Percentiles rank a stretch among this genome's conserved stretches.
Evolutionary conservation across 2,888 invertebrate genomes (phyloP).

Genomic region (Brenthis ino): DNA sequence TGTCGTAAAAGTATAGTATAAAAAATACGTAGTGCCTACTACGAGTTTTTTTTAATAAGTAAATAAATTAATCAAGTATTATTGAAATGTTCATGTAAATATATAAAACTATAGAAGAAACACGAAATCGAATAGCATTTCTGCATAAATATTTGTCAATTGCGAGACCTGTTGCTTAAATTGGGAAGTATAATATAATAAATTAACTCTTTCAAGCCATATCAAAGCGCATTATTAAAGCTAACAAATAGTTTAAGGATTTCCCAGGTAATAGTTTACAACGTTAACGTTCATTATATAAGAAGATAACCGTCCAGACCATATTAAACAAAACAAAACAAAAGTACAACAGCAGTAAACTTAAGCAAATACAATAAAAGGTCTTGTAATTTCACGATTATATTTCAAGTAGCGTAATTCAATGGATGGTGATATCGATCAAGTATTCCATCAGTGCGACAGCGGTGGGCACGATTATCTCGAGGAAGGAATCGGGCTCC

Average conservation of each 20-base stretch:
- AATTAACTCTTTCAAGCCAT: too few species aligned
- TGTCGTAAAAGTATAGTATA: not conserved
- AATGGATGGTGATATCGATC: constrained; percentile 74
- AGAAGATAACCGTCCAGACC: constrained; percentile 4
- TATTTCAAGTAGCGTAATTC: constrained; percentile 64
- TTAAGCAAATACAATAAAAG: constrained; percentile 34
- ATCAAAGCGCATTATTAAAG: not conserved
- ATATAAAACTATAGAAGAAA: too few species aligned
- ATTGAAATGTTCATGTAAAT: too few species aligned
- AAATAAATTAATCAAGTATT: not conserved
- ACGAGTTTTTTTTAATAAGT: not conserved
- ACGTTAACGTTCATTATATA: not conserved
- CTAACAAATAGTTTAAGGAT: not conserved
- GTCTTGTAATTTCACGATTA: constrained; percentile 39
- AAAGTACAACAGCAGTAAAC: constrained; percentile 30
- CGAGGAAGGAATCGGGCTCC: constrained; percentile 71
- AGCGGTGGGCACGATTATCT: constrained; percentile 64
- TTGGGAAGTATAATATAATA: too few species aligned
- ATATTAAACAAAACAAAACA: constrained; percentile 23
- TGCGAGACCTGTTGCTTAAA: too few species aligned
- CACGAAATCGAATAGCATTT: too few species aligned
- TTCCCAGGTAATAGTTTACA: not conserved
- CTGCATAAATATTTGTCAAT: too few species aligned
- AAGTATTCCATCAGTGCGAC: constrained; percentile 72
- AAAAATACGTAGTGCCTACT: too few species aligned